Evolutionary conservation across 2,113 vertebrate species (phyloP).

Genomic region (Rostratula benghalensis): DNA sequence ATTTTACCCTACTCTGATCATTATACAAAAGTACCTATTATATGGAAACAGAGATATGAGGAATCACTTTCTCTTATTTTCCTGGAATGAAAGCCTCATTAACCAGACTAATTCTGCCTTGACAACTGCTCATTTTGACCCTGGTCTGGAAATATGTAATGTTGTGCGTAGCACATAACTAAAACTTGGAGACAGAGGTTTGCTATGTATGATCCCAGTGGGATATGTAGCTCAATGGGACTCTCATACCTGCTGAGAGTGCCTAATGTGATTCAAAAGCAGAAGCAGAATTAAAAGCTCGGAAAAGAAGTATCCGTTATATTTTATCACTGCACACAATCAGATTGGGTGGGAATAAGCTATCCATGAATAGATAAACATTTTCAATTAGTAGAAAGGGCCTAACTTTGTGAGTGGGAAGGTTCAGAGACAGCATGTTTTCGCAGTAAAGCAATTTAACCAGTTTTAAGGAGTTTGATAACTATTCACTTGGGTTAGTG

Average conservation of each 20-base stretch:
- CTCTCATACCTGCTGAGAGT: slow-evolving; percentile 20
- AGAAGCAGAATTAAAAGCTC: slow-evolving; percentile 10
- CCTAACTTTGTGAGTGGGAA: background rate
- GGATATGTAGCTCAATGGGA: background rate
- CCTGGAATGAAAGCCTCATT: slow-evolving; percentile 48
- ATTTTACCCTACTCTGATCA: slow-evolving; percentile 31
- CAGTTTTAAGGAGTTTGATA: background rate
- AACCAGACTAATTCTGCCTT: slow-evolving; percentile 22
- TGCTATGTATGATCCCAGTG: background rate
- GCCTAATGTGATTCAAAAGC: background rate
- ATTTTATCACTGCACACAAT: background rate
- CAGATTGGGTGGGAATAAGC: background rate
- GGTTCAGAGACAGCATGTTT: background rate
- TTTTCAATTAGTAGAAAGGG: background rate
- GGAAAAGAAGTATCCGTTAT: background rate
- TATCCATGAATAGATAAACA: background rate
- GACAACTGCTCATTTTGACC: slow-evolving; percentile 17
- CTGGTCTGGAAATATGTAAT: background rate
- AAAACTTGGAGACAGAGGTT: background rate
- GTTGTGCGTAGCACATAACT: background rate
- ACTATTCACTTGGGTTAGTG: background rate
- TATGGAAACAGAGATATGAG: background rate
- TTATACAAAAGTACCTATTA: slow-evolving; percentile 33
- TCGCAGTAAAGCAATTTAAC: background rate
- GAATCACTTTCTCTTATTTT: slow-evolving; percentile 5